Evolutionary conservation across 2,113 vertebrate genomes (phyloP).

Genomic region (Kryptolebias marmoratus): DNA sequence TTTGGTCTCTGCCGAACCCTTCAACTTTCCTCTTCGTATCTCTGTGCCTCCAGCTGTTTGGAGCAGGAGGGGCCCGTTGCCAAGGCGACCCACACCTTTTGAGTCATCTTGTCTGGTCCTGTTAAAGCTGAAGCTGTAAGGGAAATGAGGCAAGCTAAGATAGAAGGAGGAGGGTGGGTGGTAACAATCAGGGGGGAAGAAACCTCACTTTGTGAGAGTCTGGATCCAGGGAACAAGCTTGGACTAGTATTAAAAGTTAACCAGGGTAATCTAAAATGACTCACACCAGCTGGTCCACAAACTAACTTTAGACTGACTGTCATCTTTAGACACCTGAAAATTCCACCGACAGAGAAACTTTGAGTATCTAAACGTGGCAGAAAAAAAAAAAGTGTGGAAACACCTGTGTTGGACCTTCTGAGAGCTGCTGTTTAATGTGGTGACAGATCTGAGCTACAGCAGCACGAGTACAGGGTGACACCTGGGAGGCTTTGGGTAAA

Average conservation of each 20-base stretch:
- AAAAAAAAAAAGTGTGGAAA: background rate
- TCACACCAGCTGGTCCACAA: conserved; percentile 5
- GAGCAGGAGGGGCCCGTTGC: conserved; percentile 56
- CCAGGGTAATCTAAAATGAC: conserved; percentile 21
- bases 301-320: background rate
- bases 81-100: conserved; percentile 69
- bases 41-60: conserved; percentile 71
- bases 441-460: conserved; percentile 25
- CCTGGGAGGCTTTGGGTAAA: conserved; percentile 53
- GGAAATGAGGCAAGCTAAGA: conserved; percentile 16
- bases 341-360: conserved; percentile 15
- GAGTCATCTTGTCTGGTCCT: conserved; percentile 71
- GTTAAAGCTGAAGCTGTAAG: conserved; percentile 37
- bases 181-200: conserved; percentile 32
- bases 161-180: background rate
- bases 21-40: conserved; percentile 14
- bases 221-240: conserved; percentile 62
- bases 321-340: background rate
- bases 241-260: conserved; percentile 59
- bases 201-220: conserved; percentile 34
- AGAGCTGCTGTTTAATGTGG: conserved; percentile 12
- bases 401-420: background rate
- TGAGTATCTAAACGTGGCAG: conserved; percentile 2
- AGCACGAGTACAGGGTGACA: conserved; percentile 29
- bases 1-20: conserved; percentile 2